Base-by-base conservation (phyloP, 2,113 vertebrate genomes). In the Apeltes quadracus region DNA sequence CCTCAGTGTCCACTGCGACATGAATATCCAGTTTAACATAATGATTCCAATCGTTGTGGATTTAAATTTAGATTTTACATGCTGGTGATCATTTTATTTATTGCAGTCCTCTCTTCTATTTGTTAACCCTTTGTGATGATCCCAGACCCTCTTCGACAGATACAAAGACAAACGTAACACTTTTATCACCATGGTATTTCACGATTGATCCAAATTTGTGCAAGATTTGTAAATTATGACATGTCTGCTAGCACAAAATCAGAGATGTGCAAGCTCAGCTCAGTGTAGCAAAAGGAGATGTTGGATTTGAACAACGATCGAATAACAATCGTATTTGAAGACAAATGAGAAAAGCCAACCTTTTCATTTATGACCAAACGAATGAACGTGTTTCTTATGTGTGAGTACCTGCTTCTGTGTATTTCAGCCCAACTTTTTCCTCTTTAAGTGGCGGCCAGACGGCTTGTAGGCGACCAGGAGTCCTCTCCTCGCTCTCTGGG, bases 361-460 rank as follows among this genome's bases (percentile, higher is more conserved):
- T 74, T 68, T 75, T 70, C 53, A 38, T 70, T 70, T 56, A 38
- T 70, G 43, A 64, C 38, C 34, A 46, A 55, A 4, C 29, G 39
- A 2, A 44, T 34, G 22, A 13, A 27, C n/a, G 15, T 46, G 12
- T 43, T n/a, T n/a, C 25, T 22, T 16, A 39, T 76, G 12, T 53
- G 50, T 20, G 32, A 66, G 32, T 95, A 98, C 97, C 97, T 95
- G 97, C 97, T 95, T 99, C 97, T 14, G 97, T 98, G 87, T 99
- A 99, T 88, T 97, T 99, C 54, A 99, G 88, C 73, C 97, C 96
- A 72, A 98, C 95, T 92, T 97, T 97, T 67, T 96, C 94, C 89
- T 98, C 96, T 80, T 96, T 96, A 15, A 95, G 94, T 39, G 97
- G 97, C 0, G 97, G 97, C 97, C 97, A 99, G 70, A 99, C 90